These are phyloP conservation scores for Felis chaus DNA, from an alignment of 2,113 vertebrate genomes.

Conservation along the genomic window DNA sequence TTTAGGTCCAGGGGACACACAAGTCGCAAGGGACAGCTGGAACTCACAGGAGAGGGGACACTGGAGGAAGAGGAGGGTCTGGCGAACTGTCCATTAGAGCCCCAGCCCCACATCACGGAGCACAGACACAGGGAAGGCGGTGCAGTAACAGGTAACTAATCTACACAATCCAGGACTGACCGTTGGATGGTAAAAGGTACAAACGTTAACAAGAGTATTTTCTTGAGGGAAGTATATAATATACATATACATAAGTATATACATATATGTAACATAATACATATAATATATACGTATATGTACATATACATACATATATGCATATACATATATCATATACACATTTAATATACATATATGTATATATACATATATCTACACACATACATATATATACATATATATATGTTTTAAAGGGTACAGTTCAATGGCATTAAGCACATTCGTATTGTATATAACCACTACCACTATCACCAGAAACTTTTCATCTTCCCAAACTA, in stretches of 20 bases:
- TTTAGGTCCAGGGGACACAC: neutral
- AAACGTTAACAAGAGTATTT: neutral
- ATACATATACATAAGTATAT: neutral
- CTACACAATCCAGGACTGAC: rapidly evolving
- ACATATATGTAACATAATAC: too few relatives aligned
- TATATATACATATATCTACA: rapidly evolving
- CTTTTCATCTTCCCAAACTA: neutral
- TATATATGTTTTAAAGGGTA: neutral
- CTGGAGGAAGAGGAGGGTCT: neutral
- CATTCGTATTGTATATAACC: neutral
- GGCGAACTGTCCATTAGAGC: neutral
- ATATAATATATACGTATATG: too few relatives aligned
- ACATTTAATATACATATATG: too few relatives aligned
- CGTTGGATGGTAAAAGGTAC: neutral
- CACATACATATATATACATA: too few relatives aligned
- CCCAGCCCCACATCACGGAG: neutral
- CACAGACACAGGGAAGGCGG: neutral
- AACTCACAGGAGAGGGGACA: neutral
- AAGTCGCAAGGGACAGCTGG: neutral
- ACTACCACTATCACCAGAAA: neutral
- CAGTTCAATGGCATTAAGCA: neutral
- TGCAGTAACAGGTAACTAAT: neutral
- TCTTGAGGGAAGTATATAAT: neutral
- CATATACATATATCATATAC: too few relatives aligned
- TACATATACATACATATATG: too few relatives aligned